Evolutionary conservation across 2,888 invertebrate genomes (phyloP).

Genomic region (Girardia tigrina): DNA sequence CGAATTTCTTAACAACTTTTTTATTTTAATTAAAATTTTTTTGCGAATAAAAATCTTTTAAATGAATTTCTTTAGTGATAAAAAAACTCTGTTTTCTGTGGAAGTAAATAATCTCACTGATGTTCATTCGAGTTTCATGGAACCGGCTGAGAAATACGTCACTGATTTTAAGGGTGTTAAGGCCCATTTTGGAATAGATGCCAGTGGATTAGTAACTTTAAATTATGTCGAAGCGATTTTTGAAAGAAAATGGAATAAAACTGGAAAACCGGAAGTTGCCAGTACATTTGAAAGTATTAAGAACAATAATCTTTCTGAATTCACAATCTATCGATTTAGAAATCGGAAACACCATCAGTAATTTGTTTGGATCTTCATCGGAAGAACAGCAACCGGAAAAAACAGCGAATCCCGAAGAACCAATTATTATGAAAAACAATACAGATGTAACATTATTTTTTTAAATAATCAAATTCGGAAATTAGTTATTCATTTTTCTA

Average conservation of each 20-base stretch:
- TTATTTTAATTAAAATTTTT: too few species aligned
- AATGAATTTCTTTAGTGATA: too few species aligned
- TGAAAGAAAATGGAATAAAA: slow-evolving; percentile 30
- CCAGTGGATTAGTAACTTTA: slow-evolving; percentile 73
- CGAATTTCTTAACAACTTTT: too few species aligned
- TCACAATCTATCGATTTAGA: slow-evolving; percentile 48
- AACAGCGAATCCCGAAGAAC: background rate
- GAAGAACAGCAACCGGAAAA: too few species aligned
- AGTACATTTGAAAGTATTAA: background rate
- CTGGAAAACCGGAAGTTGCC: background rate
- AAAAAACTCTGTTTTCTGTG: background rate
- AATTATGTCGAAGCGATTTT: slow-evolving; percentile 64
- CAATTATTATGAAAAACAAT: background rate
- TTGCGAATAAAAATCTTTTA: too few species aligned
- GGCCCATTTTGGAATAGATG: slow-evolving; percentile 84
- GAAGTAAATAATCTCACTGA: background rate
- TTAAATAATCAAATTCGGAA: too few species aligned
- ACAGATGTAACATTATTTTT: too few species aligned
- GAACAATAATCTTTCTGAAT: background rate
- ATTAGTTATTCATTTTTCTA: too few species aligned
- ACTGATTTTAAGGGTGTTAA: slow-evolving; percentile 61
- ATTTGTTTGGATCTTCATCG: slow-evolving; percentile 62
- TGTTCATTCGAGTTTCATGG: background rate
- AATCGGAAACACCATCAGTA: slow-evolving; percentile 79
- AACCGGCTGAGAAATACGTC: background rate